Evolutionary conservation across 1,140 invertebrate species (phyloP).

Genomic region (Rhagoletis zephyria): DNA sequence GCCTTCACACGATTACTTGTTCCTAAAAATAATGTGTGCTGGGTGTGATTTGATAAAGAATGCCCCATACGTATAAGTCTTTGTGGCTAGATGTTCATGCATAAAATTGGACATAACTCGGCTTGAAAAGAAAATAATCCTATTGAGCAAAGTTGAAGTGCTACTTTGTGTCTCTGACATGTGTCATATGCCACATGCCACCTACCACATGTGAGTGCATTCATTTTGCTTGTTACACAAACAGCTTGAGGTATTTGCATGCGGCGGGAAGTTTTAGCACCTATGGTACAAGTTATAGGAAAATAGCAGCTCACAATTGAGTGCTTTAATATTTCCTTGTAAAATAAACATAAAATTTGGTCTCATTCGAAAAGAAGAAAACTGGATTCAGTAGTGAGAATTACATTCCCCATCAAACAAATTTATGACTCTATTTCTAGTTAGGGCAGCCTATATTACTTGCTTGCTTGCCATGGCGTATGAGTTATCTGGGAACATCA

Average conservation of each 20-base stretch:
- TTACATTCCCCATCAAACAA: no score
- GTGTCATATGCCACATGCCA: background rate
- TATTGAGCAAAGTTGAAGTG: conserved; percentile 25
- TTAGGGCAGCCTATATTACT: no score
- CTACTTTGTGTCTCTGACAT: conserved; percentile 40
- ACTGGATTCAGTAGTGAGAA: background rate
- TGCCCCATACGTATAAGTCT: background rate
- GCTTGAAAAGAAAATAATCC: conserved; percentile 41
- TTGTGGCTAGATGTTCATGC: background rate
- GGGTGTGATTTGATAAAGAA: no score
- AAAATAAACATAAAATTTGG: no score
- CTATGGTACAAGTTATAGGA: conserved; percentile 42
- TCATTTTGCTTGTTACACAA: conserved; percentile 8
- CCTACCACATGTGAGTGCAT: conserved; percentile 35
- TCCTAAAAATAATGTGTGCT: no score
- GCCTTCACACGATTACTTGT: no score
- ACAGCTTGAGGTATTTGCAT: conserved; percentile 35
- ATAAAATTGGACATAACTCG: conserved; percentile 6
- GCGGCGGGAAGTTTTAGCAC: conserved; percentile 55
- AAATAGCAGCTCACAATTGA: no score
- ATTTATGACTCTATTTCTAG: no score
- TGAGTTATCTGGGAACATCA: no score
- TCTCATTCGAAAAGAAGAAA: background rate
- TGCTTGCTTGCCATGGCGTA: no score
- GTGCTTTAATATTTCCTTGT: no score